Percentiles rank a stretch among this genome's conserved stretches.
Conservation (phyloP, 2,888 invertebrate species). For the Shargacucullia verbasci region DNA sequence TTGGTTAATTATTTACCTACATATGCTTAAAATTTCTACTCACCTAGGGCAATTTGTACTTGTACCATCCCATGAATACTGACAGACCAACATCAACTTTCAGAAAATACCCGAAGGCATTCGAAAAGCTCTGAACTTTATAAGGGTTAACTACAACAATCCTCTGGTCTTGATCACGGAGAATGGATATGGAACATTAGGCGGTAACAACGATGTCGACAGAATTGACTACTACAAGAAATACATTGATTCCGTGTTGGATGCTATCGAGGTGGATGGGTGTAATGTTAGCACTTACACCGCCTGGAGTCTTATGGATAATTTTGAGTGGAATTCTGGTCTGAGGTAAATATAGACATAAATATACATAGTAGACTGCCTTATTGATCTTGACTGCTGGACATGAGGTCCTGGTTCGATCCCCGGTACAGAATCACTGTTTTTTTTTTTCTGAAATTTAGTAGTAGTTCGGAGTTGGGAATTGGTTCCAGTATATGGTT, state of each 20-base stretch:
- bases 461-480: no score
- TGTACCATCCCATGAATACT: no score
- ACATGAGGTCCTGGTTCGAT: no score
- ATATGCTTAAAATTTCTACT: no score
- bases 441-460: no score
- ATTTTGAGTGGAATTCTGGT: conserved; percentile 79
- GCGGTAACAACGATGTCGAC: conserved; percentile 71
- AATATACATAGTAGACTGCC: no score
- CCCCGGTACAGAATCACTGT: no score
- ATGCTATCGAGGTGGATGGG: conserved; percentile 70
- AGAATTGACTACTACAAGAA: conserved; percentile 75
- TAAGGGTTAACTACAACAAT: conserved; percentile 87
- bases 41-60: no score
- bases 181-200: conserved; percentile 88
- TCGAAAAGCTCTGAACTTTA: conserved; percentile 86
- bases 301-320: conserved; percentile 82
- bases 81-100: conserved; percentile 11
- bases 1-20: no score
- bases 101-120: conserved; percentile 85
- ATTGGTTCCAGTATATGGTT: no score
- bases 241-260: conserved; percentile 70
- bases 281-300: conserved; percentile 73
- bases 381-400: no score
- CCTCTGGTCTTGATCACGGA: conserved; percentile 89
- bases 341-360: conserved; percentile 43